Conservation (phyloP, 1,140 invertebrate genomes). For the Apis florea region DNA sequence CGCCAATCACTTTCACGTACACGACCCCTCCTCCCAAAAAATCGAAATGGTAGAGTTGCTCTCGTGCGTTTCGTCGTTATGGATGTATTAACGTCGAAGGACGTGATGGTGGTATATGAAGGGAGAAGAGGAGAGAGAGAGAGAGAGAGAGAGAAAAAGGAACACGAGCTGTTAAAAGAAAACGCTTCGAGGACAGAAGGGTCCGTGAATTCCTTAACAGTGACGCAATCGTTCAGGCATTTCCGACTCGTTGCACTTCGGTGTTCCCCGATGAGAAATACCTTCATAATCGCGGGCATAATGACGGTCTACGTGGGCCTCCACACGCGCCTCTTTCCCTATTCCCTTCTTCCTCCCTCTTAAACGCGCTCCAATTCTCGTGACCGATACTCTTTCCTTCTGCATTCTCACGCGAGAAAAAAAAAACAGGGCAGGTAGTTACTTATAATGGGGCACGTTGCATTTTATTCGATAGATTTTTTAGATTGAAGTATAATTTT, state of each 20-base stretch:
- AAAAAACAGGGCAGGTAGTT: not conserved
- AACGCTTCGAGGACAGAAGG: conserved; percentile 59
- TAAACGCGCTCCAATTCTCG: not conserved
- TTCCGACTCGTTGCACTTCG: conserved; percentile 76
- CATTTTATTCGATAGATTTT: not conserved
- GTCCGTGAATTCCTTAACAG: conserved; percentile 75
- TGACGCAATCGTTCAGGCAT: conserved; percentile 77
- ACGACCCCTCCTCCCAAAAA: not conserved
- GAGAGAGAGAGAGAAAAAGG: conserved; percentile 9
- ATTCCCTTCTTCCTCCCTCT: conserved; percentile 2
- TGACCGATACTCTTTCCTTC: too few relatives aligned
- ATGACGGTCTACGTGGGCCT: conserved; percentile 30
- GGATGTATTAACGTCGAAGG: not conserved
- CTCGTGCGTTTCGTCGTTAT: too few relatives aligned
- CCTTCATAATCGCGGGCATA: conserved; percentile 63
- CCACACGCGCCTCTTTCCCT: not conserved
- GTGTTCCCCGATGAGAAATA: conserved; percentile 49
- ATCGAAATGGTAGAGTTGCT: not conserved
- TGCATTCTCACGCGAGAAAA: not conserved
- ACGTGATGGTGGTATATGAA: not conserved
- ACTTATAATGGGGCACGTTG: not conserved
- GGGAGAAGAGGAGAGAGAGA: not conserved
- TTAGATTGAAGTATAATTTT: not conserved
- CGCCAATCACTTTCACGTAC: not conserved
- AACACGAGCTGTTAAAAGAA: conserved; percentile 42